Evolutionary conservation across 1,140 invertebrate species (phyloP).

Genomic region (Drosophila mauritiana): DNA sequence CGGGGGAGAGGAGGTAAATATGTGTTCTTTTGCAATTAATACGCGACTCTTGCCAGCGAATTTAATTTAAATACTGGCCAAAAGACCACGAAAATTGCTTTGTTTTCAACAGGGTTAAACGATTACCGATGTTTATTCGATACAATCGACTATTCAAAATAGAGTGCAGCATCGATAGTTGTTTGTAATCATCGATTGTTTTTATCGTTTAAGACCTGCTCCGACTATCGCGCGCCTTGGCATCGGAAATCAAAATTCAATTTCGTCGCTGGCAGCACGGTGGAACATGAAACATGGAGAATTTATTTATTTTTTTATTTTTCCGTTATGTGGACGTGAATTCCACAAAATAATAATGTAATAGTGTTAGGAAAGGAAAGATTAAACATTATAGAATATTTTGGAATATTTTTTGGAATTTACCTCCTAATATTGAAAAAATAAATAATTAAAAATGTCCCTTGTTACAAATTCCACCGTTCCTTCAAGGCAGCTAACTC

Average conservation of each 20-base stretch:
- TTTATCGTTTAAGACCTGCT: not conserved
- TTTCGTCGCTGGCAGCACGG: too few relatives aligned
- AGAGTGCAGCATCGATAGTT: not conserved
- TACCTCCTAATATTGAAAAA: too few relatives aligned
- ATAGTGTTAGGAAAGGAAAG: too few relatives aligned
- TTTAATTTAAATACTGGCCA: slow-evolving; percentile 61
- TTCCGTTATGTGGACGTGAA: too few relatives aligned
- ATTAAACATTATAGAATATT: too few relatives aligned
- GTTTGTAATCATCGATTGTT: not conserved
- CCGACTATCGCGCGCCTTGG: not conserved
- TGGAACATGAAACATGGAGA: too few relatives aligned
- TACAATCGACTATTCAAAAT: slow-evolving; percentile 1
- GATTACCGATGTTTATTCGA: not conserved
- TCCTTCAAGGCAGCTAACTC: too few relatives aligned
- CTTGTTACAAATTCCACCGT: too few relatives aligned
- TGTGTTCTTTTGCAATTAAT: slow-evolving; percentile 1
- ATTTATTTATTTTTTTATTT: too few relatives aligned
- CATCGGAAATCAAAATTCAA: not conserved
- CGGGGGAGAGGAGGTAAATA: slow-evolving; percentile 30
- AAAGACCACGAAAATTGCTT: slow-evolving; percentile 40
- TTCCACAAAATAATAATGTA: too few relatives aligned
- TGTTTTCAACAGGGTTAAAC: slow-evolving; percentile 24
- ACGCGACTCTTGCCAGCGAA: slow-evolving; percentile 48
- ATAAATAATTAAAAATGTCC: too few relatives aligned
- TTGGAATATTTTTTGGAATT: too few relatives aligned